Conservation (phyloP, 1,140 invertebrate genomes). For the Ips typographus region DNA sequence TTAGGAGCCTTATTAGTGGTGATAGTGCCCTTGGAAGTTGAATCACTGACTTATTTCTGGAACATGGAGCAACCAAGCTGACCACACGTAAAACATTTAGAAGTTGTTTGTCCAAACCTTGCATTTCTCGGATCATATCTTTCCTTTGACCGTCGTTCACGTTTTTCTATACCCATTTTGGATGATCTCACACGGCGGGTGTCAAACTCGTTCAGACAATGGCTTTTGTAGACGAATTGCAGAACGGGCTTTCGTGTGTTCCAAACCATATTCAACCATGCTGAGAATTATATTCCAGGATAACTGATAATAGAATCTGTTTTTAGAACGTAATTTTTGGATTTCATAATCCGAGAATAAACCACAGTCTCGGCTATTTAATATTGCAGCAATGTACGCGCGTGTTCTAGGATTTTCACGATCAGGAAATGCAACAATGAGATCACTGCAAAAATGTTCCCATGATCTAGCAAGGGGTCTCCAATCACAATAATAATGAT, state of each 20-base stretch:
- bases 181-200: background rate
- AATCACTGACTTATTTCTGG: no score
- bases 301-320: constrained; percentile 21
- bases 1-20: background rate
- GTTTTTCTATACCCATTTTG: background rate
- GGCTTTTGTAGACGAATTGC: constrained; percentile 8
- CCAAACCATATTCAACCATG: constrained; percentile 22
- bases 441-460: constrained; percentile 23
- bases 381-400: constrained; percentile 17
- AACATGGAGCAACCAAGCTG: background rate
- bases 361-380: constrained; percentile 23
- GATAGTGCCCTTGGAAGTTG: no score
- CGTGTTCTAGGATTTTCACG: constrained; percentile 31
- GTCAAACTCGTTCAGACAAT: background rate
- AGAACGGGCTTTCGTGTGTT: constrained; percentile 18
- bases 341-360: constrained; percentile 26
- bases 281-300: constrained; percentile 14
- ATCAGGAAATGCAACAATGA: constrained; percentile 36
- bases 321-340: constrained; percentile 23
- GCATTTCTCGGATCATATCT: constrained; percentile 3
- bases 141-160: background rate
- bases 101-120: background rate
- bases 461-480: constrained; percentile 30
- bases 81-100: background rate
- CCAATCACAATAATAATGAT: constrained; percentile 35